A percentile compares a stretch with the other conserved stretches of the same genome.
Conservation (phyloP, 1,140 invertebrate genomes). For the Drosophila simulans region DNA sequence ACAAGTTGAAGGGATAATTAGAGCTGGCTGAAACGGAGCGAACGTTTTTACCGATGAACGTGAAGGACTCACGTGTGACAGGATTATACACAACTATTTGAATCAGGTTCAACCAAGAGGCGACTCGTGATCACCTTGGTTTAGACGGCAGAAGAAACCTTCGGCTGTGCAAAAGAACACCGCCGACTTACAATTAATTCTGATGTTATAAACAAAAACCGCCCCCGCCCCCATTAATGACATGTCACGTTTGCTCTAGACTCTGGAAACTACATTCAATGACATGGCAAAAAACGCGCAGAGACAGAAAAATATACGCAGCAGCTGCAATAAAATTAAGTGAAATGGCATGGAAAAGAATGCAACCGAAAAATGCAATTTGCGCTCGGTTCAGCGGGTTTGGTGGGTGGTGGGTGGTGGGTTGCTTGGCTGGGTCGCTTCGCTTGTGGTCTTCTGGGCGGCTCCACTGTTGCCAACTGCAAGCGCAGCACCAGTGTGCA, state of each 20-base stretch:
- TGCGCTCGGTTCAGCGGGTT: slow-evolving; percentile 44
- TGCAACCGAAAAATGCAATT: slow-evolving; percentile 61
- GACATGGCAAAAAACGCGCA: slow-evolving; percentile 50
- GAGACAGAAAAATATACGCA: slow-evolving; percentile 50
- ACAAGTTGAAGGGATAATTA: slow-evolving; percentile 13
- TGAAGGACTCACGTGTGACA: not conserved
- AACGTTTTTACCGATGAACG: not conserved
- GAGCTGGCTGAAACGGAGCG: not conserved
- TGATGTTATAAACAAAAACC: slow-evolving; percentile 57
- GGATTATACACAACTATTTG: not conserved
- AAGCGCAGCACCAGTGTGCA: slow-evolving; percentile 46
- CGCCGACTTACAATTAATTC: slow-evolving; percentile 47
- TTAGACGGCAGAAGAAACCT: slow-evolving; percentile 41
- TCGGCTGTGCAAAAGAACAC: slow-evolving; percentile 25
- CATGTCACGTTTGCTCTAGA: slow-evolving; percentile 72
- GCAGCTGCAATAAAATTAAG: slow-evolving; percentile 71
- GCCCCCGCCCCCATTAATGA: slow-evolving; percentile 27
- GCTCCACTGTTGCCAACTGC: slow-evolving; percentile 67
- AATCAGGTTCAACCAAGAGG: too few relatives aligned
- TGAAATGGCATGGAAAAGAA: slow-evolving; percentile 62
- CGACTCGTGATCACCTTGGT: slow-evolving; percentile 9
- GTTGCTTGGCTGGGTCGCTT: not conserved
- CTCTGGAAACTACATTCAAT: slow-evolving; percentile 61
- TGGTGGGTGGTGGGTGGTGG: slow-evolving; percentile 19
- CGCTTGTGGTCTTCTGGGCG: slow-evolving; percentile 10